Percentiles rank a stretch among this genome's conserved stretches.
Evolutionary conservation across 1,140 invertebrate genomes (phyloP).

Genomic region (Drosophila biarmipes): DNA sequence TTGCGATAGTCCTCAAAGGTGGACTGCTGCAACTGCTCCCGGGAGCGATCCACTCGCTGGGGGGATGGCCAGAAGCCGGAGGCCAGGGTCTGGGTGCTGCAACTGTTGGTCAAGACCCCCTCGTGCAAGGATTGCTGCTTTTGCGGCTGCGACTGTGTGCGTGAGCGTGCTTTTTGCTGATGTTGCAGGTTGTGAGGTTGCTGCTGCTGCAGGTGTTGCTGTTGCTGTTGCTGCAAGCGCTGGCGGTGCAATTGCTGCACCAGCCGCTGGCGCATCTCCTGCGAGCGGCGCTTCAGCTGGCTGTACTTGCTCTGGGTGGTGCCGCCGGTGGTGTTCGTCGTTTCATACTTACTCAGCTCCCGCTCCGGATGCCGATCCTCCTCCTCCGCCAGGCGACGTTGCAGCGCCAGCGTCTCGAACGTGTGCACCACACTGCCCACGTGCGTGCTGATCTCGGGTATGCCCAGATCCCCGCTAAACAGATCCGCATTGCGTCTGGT

Average conservation of each 20-base stretch:
- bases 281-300: slow-evolving; percentile 77
- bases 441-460: slow-evolving; percentile 81
- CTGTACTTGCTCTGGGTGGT: slow-evolving; percentile 73
- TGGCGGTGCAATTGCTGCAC: slow-evolving; percentile 69
- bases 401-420: slow-evolving; percentile 81
- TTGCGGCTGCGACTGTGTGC: slow-evolving; percentile 46
- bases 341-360: slow-evolving; percentile 77
- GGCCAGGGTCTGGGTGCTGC: slow-evolving; percentile 68
- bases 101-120: slow-evolving; percentile 58
- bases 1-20: slow-evolving; percentile 80
- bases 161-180: slow-evolving; percentile 36
- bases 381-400: slow-evolving; percentile 70
- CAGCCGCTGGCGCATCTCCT: slow-evolving; percentile 75
- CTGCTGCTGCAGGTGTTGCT: slow-evolving; percentile 29
- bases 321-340: slow-evolving; percentile 20
- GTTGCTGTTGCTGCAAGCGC: slow-evolving; percentile 42
- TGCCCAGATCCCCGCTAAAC: slow-evolving; percentile 82
- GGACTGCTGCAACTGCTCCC: slow-evolving; percentile 54
- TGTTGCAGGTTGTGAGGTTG: slow-evolving; percentile 25
- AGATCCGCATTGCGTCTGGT: slow-evolving; percentile 57
- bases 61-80: slow-evolving; percentile 14
- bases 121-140: slow-evolving; percentile 31
- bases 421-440: slow-evolving; percentile 84
- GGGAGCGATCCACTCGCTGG: slow-evolving; percentile 28
- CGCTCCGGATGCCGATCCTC: slow-evolving; percentile 54